phyloP scores from a whole-genome alignment of 1,140 invertebrate species.

The Hetaerina americana region DNA sequence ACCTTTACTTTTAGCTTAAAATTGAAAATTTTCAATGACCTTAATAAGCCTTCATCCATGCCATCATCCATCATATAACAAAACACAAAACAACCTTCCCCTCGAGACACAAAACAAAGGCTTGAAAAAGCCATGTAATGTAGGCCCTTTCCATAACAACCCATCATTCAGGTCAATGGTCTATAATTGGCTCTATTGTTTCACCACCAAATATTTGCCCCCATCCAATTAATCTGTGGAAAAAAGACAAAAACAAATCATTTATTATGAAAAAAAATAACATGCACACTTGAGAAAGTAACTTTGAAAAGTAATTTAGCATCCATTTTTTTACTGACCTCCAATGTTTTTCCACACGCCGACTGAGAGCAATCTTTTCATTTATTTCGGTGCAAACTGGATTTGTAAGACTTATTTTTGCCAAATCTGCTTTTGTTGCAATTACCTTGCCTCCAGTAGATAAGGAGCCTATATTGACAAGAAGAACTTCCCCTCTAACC shows the following conservation, averaged over 20 bases:
- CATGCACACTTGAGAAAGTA: too few relatives aligned
- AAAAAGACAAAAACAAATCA: conserved; percentile 19
- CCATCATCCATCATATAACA: not conserved
- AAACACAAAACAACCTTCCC: not conserved
- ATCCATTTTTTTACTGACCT: conserved; percentile 42
- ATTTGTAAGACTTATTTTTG: conserved; percentile 91
- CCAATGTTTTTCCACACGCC: conserved; percentile 99
- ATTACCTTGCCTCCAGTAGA: conserved; percentile 94
- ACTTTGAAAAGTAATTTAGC: not conserved
- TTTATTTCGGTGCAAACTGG: conserved; percentile 98
- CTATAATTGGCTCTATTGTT: conserved; percentile 59
- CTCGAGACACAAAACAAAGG: not conserved
- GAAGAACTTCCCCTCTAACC: conserved; percentile 75
- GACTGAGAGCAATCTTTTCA: conserved; percentile 95
- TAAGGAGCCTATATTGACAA: conserved; percentile 98
- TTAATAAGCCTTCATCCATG: not conserved
- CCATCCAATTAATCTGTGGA: conserved; percentile 88
- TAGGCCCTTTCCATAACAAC: not conserved
- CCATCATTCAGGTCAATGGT: conserved; percentile 16
- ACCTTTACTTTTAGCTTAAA: too few relatives aligned
- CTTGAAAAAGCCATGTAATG: not conserved
- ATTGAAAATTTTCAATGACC: too few relatives aligned
- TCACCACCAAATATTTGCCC: conserved; percentile 87
- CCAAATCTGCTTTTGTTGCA: conserved; percentile 93
- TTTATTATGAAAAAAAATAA: conserved; percentile 6